A percentile compares a stretch with the other conserved stretches of the same genome.
These are phyloP conservation scores for Sphaerolaimus hirsutus DNA, from an alignment of 2,888 invertebrate genomes.

Conservation along the genomic window DNA sequence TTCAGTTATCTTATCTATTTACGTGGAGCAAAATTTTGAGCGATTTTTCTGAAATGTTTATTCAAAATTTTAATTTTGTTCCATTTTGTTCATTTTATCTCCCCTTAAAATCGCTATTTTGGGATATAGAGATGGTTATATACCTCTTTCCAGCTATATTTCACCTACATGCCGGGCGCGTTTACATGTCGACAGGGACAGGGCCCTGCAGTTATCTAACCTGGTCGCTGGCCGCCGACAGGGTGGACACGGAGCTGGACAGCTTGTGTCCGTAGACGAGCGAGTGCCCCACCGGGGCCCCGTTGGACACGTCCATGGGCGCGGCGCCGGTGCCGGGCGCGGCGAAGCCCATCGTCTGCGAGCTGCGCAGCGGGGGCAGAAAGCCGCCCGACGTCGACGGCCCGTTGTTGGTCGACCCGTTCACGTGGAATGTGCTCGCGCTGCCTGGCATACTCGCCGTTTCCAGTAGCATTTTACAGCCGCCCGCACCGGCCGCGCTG, in stretches of 20 bases:
- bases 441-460: neutral
- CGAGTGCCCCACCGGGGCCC: neutral
- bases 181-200: no score
- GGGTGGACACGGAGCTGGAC: neutral
- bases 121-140: neutral
- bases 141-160: no score
- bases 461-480: no score
- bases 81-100: no score
- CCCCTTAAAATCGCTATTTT: neutral
- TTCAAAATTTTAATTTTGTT: no score
- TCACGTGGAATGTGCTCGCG: neutral
- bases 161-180: no score
- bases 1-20: no score
- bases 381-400: slow-evolving; percentile 17
- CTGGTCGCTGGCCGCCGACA: neutral
- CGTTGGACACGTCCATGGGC: neutral
- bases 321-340: neutral
- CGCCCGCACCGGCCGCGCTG: no score
- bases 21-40: no score
- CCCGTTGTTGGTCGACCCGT: no score
- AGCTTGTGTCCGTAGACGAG: neutral
- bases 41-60: no score
- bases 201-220: no score
- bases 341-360: neutral
- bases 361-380: slow-evolving; percentile 1